Evolutionary conservation across 2,113 vertebrate genomes (phyloP).

Genomic region (Alligator mississippiensis): DNA sequence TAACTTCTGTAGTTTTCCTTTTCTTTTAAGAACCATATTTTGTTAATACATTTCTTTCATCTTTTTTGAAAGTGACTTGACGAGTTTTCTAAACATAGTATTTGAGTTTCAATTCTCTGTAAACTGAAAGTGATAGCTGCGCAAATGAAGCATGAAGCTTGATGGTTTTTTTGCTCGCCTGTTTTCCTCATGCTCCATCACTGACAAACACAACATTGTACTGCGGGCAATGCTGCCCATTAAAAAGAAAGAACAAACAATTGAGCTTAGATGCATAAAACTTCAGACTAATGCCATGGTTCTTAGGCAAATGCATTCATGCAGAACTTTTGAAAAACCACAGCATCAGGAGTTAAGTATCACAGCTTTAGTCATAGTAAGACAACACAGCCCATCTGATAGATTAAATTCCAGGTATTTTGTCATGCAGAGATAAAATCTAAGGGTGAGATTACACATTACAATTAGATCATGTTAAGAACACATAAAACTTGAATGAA

Average conservation of each 20-base stretch:
- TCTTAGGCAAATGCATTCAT: not conserved
- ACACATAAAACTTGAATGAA: too few relatives aligned
- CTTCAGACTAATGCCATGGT: not conserved
- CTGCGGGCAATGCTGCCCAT: not conserved
- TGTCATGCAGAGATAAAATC: not conserved
- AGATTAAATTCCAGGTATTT: not conserved
- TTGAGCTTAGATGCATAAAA: not conserved
- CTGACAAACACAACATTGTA: not conserved
- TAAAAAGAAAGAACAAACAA: not conserved
- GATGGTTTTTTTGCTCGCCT: too few relatives aligned
- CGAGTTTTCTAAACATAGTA: not conserved
- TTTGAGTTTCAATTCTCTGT: conserved; percentile 75
- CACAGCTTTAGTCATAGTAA: not conserved
- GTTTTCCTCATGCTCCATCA: too few relatives aligned
- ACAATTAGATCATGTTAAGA: too few relatives aligned
- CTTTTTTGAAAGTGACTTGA: not conserved
- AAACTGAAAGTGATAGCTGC: conserved; percentile 70
- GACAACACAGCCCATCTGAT: not conserved
- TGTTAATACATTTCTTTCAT: not conserved
- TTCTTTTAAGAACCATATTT: not conserved
- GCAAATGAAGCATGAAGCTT: too few relatives aligned
- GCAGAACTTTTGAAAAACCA: not conserved
- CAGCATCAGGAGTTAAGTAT: not conserved
- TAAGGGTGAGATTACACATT: too few relatives aligned
- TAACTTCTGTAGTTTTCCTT: not conserved